These are phyloP conservation scores for Propithecus deckenii DNA, from an alignment of 2,797 vertebrate species.

Conservation along the genomic window DNA sequence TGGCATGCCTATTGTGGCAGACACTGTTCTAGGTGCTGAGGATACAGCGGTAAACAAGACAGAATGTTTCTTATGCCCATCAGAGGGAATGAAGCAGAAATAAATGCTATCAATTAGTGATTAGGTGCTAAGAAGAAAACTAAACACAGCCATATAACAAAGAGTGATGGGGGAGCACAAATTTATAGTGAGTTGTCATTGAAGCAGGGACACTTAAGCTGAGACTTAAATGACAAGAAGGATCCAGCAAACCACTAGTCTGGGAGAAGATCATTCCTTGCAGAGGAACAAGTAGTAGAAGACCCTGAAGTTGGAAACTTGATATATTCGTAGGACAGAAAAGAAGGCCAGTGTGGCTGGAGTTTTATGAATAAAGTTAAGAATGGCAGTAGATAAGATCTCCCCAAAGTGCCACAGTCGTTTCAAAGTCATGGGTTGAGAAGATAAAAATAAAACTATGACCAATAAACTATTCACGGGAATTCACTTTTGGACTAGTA, in stretches of 20 bases:
- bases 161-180: not conserved
- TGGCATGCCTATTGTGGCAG: not conserved
- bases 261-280: not conserved
- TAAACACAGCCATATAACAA: not conserved
- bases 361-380: not conserved
- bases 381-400: not conserved
- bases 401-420: not conserved
- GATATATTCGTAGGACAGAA: not conserved
- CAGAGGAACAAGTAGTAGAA: not conserved
- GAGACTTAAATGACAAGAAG: not conserved
- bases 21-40: not conserved
- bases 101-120: not conserved
- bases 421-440: not conserved
- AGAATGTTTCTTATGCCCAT: not conserved
- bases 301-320: not conserved
- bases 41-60: not conserved
- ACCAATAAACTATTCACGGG: not conserved
- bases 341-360: not conserved
- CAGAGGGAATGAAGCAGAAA: not conserved
- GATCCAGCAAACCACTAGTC: not conserved
- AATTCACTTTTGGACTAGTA: not conserved
- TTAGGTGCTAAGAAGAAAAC: not conserved
- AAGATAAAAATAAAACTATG: constrained; percentile 47
- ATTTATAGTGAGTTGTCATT: not conserved
- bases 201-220: not conserved